Base-by-base conservation (phyloP, 2,888 invertebrate genomes). In the Neria commutata region DNA sequence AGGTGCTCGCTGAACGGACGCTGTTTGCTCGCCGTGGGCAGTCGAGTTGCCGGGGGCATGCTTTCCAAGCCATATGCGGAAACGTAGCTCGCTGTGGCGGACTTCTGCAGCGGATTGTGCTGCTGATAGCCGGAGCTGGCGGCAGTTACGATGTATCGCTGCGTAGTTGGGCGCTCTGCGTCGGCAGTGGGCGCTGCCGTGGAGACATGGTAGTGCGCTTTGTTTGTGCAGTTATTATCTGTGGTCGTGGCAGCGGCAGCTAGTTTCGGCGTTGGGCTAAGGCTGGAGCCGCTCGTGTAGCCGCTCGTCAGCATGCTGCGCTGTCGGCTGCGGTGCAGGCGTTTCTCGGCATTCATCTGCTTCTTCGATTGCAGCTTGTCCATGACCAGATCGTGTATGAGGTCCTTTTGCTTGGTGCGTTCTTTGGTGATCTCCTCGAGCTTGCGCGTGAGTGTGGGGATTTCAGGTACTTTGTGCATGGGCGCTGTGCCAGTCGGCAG, bases 311-410 rank as follows among this genome's bases (percentile, higher is more conserved):
- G 78, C 19, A 81, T 65, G 21, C 71, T 76, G 1, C 86, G 83
- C 66, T 85, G 85, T 1, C 88, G 83, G 58, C 86, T 86, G 60
- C 87, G 83, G 73, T 87, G 87, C 11, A 86, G 81, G 56, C 86
- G 85, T 69, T 85, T 86, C 67, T 86, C 87, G 2, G 85, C 84
- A n/a, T 84, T 85, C 17, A 84, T 83, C 67, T 87, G 88, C 67
- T 88, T 88, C 70, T 89, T 87, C 2, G 87, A 86, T 68, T 87
- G 86, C 70, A 92, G 83, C 79, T 91, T 89, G 73, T 90, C 91
- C 85, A 94, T 87, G 53, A 94, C 90, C 81, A 94, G 84, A 76
- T 93, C 89, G 71, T 93, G 88, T 48, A 94, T 91, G 24, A 94
- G 84, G 76, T 89, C 91, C 65, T 92, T 93, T 80, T 94, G 92